Evolutionary conservation across 2,888 invertebrate species (phyloP), one percentile per base, ranked within the genome.

Genomic region (Cantharis rufa): DNA sequence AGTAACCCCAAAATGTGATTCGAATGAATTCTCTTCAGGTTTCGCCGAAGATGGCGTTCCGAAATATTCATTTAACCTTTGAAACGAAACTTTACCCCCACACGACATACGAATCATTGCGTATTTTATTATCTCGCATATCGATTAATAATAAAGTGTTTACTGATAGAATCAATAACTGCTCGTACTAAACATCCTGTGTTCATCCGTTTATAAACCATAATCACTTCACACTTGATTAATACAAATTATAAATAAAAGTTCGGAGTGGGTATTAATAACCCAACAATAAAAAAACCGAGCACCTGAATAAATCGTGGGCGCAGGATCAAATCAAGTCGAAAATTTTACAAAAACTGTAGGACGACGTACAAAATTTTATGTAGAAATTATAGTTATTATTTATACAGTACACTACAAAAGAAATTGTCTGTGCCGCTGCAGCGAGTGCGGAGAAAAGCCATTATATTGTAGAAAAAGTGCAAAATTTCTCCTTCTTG

Each of bases 191-290:
- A 82, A 82, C 82, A 82, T 82, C 82, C 82, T 81, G 81, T 72
- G 62, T 62, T n/a, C 78, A 78, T 77, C 79, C 80, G 80, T 74
- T 75, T 66, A 66, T 78, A 79, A 82, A 79, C 80, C 78, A 81
- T 80, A 81, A 81, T 82, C 82, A 79, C 81, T 82, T 82, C 81
- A 80, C 81, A 79, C 80, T 82, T 80, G 79, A 81, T 82, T 82
- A 48, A 80, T 82, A 80, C 76, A 62, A 80, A 80, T 81, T 81
- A 81, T 80, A 82, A 83, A 83, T 81, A 82, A 80, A 78, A 32
- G 16, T 72, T 75, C 73, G 80, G 79, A 78, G 80, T 80, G 80
- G 81, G 82, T 78, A 81, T 82, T 79, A 81, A 78, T 80, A 81
- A 81, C 71, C 24, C 24, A 71, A 69, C 80, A 70, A 77, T 79